Conservation (phyloP, 1,140 invertebrate genomes). For the Diachasmimorpha longicaudata region DNA sequence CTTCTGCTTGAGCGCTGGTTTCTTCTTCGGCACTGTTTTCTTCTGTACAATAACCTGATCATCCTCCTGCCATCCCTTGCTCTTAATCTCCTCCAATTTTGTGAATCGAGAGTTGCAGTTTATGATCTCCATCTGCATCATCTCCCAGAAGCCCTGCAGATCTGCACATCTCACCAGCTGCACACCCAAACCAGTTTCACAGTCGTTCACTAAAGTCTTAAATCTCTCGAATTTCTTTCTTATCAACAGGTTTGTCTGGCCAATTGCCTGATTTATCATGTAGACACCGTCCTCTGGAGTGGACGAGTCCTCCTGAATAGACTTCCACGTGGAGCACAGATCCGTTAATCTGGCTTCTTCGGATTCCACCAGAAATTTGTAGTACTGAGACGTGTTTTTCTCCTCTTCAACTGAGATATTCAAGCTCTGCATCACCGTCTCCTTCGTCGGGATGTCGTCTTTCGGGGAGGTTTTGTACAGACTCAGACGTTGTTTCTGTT, state of each 20-base stretch:
- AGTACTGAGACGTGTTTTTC: conserved; percentile 63
- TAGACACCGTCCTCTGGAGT: conserved; percentile 62
- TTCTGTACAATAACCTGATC: conserved; percentile 35
- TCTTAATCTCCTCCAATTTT: conserved; percentile 59
- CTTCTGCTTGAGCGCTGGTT: not conserved
- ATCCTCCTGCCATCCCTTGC: conserved; percentile 64
- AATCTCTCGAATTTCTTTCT: conserved; percentile 75
- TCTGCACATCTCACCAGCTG: conserved; percentile 69
- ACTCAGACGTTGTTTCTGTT: conserved; percentile 53
- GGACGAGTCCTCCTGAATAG: conserved; percentile 33
- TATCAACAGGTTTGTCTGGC: conserved; percentile 73
- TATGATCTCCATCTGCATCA: conserved; percentile 71
- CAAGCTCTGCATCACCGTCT: conserved; percentile 48
- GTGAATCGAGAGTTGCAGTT: conserved; percentile 66
- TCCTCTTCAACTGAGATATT: conserved; percentile 57
- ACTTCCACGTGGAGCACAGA: conserved; percentile 60
- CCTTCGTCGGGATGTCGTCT: conserved; percentile 50
- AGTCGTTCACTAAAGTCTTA: conserved; percentile 67
- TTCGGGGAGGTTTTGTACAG: conserved; percentile 31
- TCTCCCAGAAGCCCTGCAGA: conserved; percentile 81
- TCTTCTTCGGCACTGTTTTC: conserved; percentile 16
- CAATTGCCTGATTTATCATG: conserved; percentile 71
- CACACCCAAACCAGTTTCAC: conserved; percentile 67
- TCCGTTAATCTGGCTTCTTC: conserved; percentile 60
- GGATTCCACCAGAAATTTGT: conserved; percentile 59